Conservation (phyloP, 2,888 invertebrate genomes). For the Noctua pronuba region DNA sequence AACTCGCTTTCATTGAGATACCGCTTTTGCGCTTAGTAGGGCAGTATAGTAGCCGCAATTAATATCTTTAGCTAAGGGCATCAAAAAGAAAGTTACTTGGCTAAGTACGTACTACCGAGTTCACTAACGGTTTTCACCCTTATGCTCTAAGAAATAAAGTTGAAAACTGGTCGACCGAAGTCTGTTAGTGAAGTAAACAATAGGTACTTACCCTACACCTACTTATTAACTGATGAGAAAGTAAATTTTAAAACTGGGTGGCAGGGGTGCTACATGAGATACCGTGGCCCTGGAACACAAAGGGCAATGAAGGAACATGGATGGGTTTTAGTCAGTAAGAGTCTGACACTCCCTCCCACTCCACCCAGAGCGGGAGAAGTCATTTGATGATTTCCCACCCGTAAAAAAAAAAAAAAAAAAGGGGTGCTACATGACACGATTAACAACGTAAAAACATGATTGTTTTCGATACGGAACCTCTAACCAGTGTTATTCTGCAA, state of each 20-base stretch:
- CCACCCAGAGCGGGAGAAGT: too few species aligned
- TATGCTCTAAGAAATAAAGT: too few species aligned
- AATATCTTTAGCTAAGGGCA: neutral
- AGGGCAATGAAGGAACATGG: too few species aligned
- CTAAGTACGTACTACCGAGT: neutral
- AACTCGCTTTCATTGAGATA: too few species aligned
- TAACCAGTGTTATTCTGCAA: neutral
- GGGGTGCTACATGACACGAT: neutral
- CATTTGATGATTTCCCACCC: too few species aligned
- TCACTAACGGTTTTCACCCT: too few species aligned
- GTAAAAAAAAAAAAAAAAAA: too few species aligned
- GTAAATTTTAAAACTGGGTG: neutral
- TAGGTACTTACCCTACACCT: neutral
- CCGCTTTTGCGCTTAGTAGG: too few species aligned
- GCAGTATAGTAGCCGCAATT: neutral
- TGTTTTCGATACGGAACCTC: neutral
- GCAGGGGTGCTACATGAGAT: neutral
- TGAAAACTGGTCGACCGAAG: too few species aligned
- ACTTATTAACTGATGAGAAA: neutral
- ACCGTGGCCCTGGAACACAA: too few species aligned
- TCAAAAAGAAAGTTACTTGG: conserved; percentile 26
- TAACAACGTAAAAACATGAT: neutral
- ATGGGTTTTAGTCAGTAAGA: too few species aligned
- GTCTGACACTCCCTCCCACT: too few species aligned
- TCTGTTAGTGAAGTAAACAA: conserved; percentile 5